Base-by-base conservation (phyloP, 2,113 vertebrate genomes). In the Dipodomys spectabilis region DNA sequence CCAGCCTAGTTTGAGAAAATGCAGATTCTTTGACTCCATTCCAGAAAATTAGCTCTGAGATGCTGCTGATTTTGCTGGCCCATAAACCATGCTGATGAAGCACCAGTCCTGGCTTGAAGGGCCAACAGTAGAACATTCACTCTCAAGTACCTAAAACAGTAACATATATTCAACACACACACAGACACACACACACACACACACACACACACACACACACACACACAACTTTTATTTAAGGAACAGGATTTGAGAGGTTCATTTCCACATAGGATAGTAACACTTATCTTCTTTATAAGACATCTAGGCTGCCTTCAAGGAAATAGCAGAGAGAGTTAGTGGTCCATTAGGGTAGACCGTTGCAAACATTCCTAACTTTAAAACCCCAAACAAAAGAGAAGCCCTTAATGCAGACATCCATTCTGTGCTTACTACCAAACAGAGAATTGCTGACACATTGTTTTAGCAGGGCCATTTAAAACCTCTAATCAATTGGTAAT, bases 391-490 rank as follows among this genome's bases (percentile, higher is more conserved):
- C 44, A 64, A 77, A 95, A 87, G 75, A 82, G 88, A 88, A 93
- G 22, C 0, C 6, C 8, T 78, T 96, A 97, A 95, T 89, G 91
- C 86, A 93, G 83, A 84, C 88, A 87, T 94, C 82, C 72, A 94
- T 97, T 95, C 79, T 67, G 44, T 57, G 30, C 77, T 80, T 95
- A 77, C 93, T 95, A 78, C 1, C 53, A 74, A 95, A 85, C n/a
- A 79, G 73, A 71, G 86, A 93, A 77, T 28, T 96, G 92, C 96
- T 97, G 97, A 97, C 95, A 92, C 94, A 20, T 96, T 96, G 90
- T 97, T 98, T 97, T 97, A 97, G 96, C 97, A 97, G 82, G 97
- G 94, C 97, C 95, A 94, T 93, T 97, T 97, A 93, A 97, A 97
- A 97, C 95, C 95, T 97, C 92, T 71, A 95, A 97, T 95, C 64